A percentile compares a stretch with the other conserved stretches of the same genome.
These are phyloP conservation scores for Geotrypetes seraphini DNA, from an alignment of 2,797 vertebrate species.

Conservation along the genomic window DNA sequence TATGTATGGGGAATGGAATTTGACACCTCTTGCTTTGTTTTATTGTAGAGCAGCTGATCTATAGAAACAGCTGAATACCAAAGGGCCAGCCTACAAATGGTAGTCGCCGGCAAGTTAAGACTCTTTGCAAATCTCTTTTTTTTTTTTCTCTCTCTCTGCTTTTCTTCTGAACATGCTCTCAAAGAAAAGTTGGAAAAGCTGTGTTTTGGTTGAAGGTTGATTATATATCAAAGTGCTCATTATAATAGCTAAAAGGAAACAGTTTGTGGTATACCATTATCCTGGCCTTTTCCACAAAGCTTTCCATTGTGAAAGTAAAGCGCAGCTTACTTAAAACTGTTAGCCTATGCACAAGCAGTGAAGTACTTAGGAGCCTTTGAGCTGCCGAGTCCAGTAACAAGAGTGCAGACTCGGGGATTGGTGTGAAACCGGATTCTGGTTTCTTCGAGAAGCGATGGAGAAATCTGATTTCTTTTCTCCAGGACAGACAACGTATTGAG, in stretches of 20 bases:
- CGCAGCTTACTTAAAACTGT: background rate
- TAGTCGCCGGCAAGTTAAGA: background rate
- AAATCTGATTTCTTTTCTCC: background rate
- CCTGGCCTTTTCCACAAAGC: background rate
- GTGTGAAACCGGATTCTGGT: background rate
- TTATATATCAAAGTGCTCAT: background rate
- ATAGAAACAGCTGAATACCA: background rate
- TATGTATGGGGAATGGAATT: no score
- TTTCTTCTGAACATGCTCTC: no score
- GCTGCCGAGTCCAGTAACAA: background rate
- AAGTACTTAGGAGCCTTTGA: background rate
- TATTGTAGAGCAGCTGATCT: background rate
- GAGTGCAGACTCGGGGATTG: background rate
- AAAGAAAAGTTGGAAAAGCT: background rate
- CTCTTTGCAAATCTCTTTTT: no score
- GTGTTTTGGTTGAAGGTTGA: constrained; percentile 1
- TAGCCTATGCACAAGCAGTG: background rate
- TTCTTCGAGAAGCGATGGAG: constrained; percentile 2
- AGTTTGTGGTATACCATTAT: background rate
- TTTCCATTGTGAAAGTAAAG: background rate
- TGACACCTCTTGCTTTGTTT: no score
- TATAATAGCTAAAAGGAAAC: background rate
- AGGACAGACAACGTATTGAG: background rate
- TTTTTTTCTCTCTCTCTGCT: no score
- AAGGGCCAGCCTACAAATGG: background rate